A percentile compares a stretch with the other conserved stretches of the same genome.
phyloP scores from a whole-genome alignment of 30 jellyfish, hydroid and myxozoan genomes.

The Pseudorhiza aurosa region DNA sequence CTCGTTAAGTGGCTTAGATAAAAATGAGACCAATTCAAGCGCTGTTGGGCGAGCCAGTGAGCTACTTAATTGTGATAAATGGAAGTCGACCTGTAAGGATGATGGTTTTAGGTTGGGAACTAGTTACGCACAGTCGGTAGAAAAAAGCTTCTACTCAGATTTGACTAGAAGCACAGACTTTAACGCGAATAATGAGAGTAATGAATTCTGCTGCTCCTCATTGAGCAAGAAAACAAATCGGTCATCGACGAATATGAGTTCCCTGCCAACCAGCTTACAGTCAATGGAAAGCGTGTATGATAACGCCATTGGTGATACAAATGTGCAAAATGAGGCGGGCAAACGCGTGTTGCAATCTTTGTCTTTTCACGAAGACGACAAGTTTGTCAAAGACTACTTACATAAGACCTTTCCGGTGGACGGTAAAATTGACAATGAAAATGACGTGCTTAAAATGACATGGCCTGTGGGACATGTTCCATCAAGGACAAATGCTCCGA shows the following conservation, averaged over 20 bases:
- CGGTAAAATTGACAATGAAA: neutral
- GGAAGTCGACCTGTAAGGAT: constrained; percentile 7
- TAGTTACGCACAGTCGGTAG: neutral
- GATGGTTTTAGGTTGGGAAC: neutral
- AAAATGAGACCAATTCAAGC: neutral
- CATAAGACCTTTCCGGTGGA: constrained; percentile 25
- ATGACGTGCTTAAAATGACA: constrained; percentile 29
- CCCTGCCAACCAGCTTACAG: too few species aligned
- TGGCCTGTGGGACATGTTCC: constrained; percentile 44
- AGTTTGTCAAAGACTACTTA: constrained; percentile 14
- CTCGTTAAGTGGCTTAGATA: neutral
- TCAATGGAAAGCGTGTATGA: too few species aligned
- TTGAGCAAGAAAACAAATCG: too few species aligned
- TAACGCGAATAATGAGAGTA: too few species aligned
- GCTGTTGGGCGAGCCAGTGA: constrained; percentile 21
- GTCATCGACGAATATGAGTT: neutral
- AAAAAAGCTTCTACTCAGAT: too few species aligned
- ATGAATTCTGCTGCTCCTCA: too few species aligned
- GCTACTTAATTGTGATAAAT: constrained; percentile 19
- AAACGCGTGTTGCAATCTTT: neutral
- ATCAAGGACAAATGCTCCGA: neutral
- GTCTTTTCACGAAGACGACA: constrained; percentile 6
- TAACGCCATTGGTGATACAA: too few species aligned
- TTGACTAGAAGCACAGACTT: too few species aligned
- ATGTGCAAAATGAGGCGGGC: too few species aligned